Evolutionary conservation across 2,797 vertebrate species (phyloP), one percentile per base, ranked within the genome.

Genomic region (Naso thynnoides): DNA sequence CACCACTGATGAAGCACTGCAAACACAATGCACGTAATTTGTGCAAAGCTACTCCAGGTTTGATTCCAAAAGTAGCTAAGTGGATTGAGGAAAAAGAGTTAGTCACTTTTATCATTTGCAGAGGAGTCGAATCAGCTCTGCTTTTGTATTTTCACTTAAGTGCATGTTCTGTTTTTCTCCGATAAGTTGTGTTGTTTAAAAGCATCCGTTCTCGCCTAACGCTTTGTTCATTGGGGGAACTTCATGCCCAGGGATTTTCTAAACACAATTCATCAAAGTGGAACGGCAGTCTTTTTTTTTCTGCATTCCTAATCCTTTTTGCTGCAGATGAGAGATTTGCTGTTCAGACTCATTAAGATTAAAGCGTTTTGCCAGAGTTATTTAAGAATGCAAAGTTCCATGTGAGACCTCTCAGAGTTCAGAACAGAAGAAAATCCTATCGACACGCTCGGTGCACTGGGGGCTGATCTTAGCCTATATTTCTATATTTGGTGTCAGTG

Each of bases 231-330:
- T 85, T 64, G 81, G 87, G 89, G 82, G 88, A 94, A 94, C 93
- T 94, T 95, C 90, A 92, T 92, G 92, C 90, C 85, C 87, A 79
- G 92, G 95, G 94, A 95, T 95, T 95, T 95, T 94, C 92, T 89
- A 93, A 94, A 95, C 94, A 95, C 93, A 95, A 95, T 94, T 95
- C 94, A 95, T 95, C 95, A 95, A 95, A 95, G 94, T 93, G 92
- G 93, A 95, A 93, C 88, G 85, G 88, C 86, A 88, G 85, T 82
- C 90, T 87, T 91, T 86, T 87, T 87, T 89, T 91, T 90, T 79
- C 86, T 90, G 91, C 90, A 90, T 94, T 94, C 92, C 93, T 94
- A 95, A 95, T 95, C 95, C 92, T 93, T 94, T 94, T 92, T 90
- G 90, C 93, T 90, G 90, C 94, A 94, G 95, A 95, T 95, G 94